Evolutionary conservation across 2,797 vertebrate genomes (phyloP), one percentile per base, ranked within the genome.

Genomic region (Silurus lanzhouensis): DNA sequence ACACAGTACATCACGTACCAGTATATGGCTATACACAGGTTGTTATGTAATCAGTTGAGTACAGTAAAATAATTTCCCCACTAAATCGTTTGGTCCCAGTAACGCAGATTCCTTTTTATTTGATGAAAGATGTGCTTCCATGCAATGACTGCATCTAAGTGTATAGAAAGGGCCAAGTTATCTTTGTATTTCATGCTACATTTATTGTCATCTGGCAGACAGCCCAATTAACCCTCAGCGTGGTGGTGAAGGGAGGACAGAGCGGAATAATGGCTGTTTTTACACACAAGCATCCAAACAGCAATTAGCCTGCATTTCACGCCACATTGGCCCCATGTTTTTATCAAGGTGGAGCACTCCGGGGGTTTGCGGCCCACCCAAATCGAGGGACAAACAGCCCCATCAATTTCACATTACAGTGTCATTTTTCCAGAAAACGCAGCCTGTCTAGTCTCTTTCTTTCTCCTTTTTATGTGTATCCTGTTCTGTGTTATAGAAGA

Each of bases 301-400:
- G 89, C 91, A 94, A 95, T 94, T 95, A 93, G 92, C 88, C 88
- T 91, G 90, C 90, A 93, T 92, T 90, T 92, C 89, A 92, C 84
- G 91, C 89, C 90, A 93, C 92, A 92, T 91, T 93, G 91, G 90
- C 88, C 83, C 64, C 52, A 46, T 91, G 82, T 86, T 86, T 68
- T 78, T 61, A 74, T 38, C 22, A 78, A 86, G 82, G 74, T 88
- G 85, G 85, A 84, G 83, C 85, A 82, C 83, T 88, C 82, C 6
- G 52, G 44, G 85, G 74, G 83, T 84, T 60, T 67, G 14, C 38
- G 48, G 68, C 84, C 87, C 85, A 88, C 86, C 80, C 80, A 81
- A 75, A 80, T 83, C 4, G 60, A 67, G 83, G 86, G 84, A 90
- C 85, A 87, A 85, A 88, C 89, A 72, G 75, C 70, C 48, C 91